Base-by-base conservation (phyloP, 2,888 invertebrate genomes). In the Rapana venosa region DNA sequence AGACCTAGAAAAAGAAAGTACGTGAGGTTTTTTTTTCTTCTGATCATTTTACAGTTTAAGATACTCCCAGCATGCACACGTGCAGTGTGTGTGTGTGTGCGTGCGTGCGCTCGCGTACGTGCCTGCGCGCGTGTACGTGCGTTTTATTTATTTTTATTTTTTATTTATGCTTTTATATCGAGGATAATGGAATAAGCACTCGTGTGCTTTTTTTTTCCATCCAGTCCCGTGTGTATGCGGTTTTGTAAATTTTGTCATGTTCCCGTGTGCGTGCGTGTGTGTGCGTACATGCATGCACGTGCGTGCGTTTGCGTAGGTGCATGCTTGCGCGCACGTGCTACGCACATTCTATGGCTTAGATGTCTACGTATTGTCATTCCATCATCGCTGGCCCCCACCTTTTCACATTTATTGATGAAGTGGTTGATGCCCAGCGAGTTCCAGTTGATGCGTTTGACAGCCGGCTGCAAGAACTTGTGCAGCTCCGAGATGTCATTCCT, bases 401-500 rank as follows among this genome's bases (percentile, higher is more conserved):
- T 95, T 85, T 96, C 96, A 92, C 97, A 97, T 87, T 96, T 96
- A 0, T 96, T 94, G 4, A 97, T 97, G 95, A 98, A 98, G 91
- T 98, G 98, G n/a, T 96, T 96, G 83, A 98, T 98, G 66, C 98
- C 97, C 22, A 98, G 97, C 0, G 98, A 98, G 91, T 97, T 97
- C 98, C 99, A 99, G 84, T 98, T 98, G 90, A 98, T 97, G 56
- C 98, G 97, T 5, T 97, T 97, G 0, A 98, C 96, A 0, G 98
- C 98, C 1, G 98, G 98, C 94, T 98, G 97, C 92, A 96, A 94
- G 22, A 95, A 94, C 58, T 96, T 93, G 22, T 94, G 92, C 85
- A 96, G 91, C n/a, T 95, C 94, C 87, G 92, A 91, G 88, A 96
- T 93, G 90, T 96, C 95, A 61, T 95, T 95, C 83, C 95, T 95